Base-by-base conservation (phyloP, 2,888 invertebrate genomes). In the Lepidocyrtoides sp. region DNA sequence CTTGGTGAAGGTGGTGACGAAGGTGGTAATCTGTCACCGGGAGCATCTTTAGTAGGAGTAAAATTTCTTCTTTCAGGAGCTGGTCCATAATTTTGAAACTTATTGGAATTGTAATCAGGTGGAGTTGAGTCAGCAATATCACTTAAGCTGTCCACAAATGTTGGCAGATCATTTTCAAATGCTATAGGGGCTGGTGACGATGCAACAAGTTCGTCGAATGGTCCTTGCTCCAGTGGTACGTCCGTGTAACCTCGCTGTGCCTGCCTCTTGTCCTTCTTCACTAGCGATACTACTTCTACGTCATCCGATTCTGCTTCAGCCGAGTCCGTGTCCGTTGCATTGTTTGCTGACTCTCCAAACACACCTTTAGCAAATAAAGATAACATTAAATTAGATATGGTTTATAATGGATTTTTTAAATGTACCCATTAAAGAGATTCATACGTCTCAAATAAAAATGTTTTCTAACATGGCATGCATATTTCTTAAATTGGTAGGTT, bases 171-270 rank as follows among this genome's bases (percentile, higher is more conserved):
- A 88, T 90, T 92, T 82, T 93, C 93, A 87, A 91, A 93, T 10
- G 87, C 85, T 3, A 91, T 88, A 48, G 93, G 90, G 0, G 92
- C 17, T 8, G 93, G 92, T 0, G 93, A 93, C 10, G 93, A 92
- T 1, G 91, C 92, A 14, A 69, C 63, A 2, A 92, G 54, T 20
- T 92, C 91, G 29, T 92, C 91, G 48, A 92, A 93, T 1, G 92
- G 91, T 20, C 91, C 88, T 48, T 91, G 92, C 51, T 93, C 93
- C 20, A 93, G 57, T 1, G 93, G 93, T 26, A 94, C 91, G 48
- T 94, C 94, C 1, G 94, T 94, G 86, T 93, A 94, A 20, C 93
- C 93, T 48, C 92, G 57, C 81, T 93, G 93, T 10, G 93, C 92
- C 79, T 93, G 93, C 20, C 93, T 86, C 79, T 93, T 93, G 54